A percentile compares a stretch with the other conserved stretches of the same genome.
Conservation (phyloP, 2,888 invertebrate genomes). For the Ectemnius lituratus region DNA sequence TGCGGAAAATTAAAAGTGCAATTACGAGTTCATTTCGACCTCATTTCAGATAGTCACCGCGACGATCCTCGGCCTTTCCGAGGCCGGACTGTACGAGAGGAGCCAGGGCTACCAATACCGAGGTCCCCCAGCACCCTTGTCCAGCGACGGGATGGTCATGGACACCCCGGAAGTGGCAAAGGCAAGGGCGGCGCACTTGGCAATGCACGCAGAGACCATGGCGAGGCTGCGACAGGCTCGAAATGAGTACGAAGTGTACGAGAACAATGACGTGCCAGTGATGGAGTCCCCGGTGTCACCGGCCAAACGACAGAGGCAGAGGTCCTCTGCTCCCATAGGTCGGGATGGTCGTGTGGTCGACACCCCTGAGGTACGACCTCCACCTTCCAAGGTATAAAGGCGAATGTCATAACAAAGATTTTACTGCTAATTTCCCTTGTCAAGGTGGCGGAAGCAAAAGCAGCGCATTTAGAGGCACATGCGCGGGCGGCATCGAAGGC, state of each 20-base stretch:
- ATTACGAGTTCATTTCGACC: no score
- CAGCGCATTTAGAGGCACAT: constrained; percentile 75
- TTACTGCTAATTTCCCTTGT: no score
- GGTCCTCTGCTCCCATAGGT: constrained; percentile 54
- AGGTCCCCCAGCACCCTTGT: constrained; percentile 67
- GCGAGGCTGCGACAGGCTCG: constrained; percentile 47
- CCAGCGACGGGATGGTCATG: constrained; percentile 66
- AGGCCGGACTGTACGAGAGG: constrained; percentile 28
- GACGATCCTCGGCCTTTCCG: constrained; percentile 25
- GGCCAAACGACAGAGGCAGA: constrained; percentile 22
- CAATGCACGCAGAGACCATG: constrained; percentile 60
- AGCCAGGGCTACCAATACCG: constrained; percentile 39
- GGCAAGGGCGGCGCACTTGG: constrained; percentile 64
- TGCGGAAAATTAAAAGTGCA: neutral
- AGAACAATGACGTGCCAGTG: constrained; percentile 29
- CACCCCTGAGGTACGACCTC: constrained; percentile 57
- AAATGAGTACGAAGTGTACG: constrained; percentile 31
- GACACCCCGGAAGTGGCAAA: constrained; percentile 70
- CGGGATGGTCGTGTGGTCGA: constrained; percentile 61
- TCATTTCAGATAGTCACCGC: constrained; percentile 46
- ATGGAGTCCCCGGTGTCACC: constrained; percentile 5
- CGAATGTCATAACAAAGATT: no score
- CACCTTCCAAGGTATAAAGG: neutral
- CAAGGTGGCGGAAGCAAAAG: constrained; percentile 73
- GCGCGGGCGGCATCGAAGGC: constrained; percentile 71